Conservation (phyloP, 2,797 vertebrate species). For the Myotis planiceps region DNA sequence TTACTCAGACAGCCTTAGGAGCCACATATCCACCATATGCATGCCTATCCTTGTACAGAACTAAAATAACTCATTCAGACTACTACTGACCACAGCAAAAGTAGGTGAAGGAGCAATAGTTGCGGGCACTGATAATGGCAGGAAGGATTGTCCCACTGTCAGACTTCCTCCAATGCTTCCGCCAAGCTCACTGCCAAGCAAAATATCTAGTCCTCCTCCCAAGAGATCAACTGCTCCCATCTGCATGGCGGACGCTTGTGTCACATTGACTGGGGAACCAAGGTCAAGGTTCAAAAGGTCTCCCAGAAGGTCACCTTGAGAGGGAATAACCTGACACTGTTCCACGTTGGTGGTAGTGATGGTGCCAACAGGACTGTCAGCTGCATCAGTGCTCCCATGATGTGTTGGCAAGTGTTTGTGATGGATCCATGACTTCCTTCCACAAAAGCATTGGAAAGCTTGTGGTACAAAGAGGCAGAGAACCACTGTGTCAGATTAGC, state of each 20-base stretch:
- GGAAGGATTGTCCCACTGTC: not conserved
- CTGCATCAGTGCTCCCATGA: not conserved
- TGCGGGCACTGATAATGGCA: not conserved
- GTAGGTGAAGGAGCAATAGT: not conserved
- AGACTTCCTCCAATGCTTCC: not conserved
- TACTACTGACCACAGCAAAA: not conserved
- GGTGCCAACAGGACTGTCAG: not conserved
- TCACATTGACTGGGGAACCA: not conserved
- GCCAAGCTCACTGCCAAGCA: not conserved
- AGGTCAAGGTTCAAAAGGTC: not conserved
- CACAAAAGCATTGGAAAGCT: not conserved
- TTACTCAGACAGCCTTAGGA: not conserved
- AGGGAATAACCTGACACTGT: not conserved
- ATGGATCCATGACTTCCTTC: not conserved
- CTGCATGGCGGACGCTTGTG: not conserved
- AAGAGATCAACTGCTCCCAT: not conserved
- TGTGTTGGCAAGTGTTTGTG: not conserved
- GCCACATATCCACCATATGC: not conserved
- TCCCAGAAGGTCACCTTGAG: not conserved
- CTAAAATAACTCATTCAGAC: not conserved
- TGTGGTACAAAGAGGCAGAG: not conserved
- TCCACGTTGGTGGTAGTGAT: not conserved
- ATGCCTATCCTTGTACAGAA: not conserved
- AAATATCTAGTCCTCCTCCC: not conserved
- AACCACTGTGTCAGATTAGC: not conserved